These are phyloP conservation scores for Ormyrus rosae DNA, from an alignment of 2,888 invertebrate genomes.

Conservation along the genomic window DNA sequence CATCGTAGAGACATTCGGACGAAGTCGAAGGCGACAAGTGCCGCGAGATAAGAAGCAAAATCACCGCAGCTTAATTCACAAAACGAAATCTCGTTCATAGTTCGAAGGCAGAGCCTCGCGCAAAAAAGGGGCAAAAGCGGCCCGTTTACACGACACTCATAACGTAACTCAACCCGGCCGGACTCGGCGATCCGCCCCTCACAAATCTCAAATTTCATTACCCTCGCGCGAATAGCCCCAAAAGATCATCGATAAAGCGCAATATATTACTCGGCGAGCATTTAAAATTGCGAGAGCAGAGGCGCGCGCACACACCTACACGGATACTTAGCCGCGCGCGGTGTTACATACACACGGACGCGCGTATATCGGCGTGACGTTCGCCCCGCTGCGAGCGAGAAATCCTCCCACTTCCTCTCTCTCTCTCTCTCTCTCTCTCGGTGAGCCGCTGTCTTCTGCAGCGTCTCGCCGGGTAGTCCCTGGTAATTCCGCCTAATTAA, in stretches of 20 bases:
- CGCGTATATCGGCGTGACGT: background rate
- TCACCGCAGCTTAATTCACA: background rate
- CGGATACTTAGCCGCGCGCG: too few relatives aligned
- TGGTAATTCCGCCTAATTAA: slow-evolving; percentile 71
- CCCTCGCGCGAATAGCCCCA: slow-evolving; percentile 37
- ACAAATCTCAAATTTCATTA: slow-evolving; percentile 53
- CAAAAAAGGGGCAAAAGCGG: background rate
- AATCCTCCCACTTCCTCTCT: background rate
- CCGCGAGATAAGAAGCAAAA: background rate
- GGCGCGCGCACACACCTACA: too few relatives aligned
- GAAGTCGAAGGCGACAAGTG: background rate
- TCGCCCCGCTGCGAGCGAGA: background rate
- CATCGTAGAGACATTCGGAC: too few relatives aligned
- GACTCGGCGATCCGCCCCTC: slow-evolving; percentile 29
- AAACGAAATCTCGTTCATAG: too few relatives aligned
- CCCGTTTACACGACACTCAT: slow-evolving; percentile 46
- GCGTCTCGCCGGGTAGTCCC: slow-evolving; percentile 1
- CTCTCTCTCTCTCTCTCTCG: too few relatives aligned
- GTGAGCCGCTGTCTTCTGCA: too few relatives aligned
- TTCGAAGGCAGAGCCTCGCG: too few relatives aligned
- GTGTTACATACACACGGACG: background rate
- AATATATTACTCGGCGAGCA: slow-evolving; percentile 25
- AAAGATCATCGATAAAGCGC: slow-evolving; percentile 45
- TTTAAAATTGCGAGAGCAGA: too few relatives aligned
- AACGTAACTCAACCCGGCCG: slow-evolving; percentile 34